A percentile compares a stretch with the other conserved stretches of the same genome.
These are phyloP conservation scores for Emydocephalus ijimae DNA, from an alignment of 2,113 vertebrate species.

Conservation along the genomic window DNA sequence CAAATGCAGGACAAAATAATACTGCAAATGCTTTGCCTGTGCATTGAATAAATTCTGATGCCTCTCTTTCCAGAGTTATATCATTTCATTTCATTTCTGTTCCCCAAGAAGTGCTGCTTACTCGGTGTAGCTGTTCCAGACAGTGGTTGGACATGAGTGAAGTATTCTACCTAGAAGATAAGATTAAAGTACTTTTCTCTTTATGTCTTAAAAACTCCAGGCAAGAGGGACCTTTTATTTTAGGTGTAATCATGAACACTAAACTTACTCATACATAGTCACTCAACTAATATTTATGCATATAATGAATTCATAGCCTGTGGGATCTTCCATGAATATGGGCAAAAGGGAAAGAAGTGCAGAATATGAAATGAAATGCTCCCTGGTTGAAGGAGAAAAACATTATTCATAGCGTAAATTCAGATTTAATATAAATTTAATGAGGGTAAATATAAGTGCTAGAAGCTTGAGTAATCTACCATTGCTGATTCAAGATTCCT, in stretches of 20 bases:
- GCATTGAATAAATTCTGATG: neutral
- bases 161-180: neutral
- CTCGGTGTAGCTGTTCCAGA: neutral
- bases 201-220: neutral
- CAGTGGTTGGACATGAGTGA: neutral
- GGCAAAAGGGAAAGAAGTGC: conserved; percentile 33
- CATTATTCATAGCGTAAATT: conserved; percentile 37
- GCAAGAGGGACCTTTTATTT: neutral
- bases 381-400: conserved; percentile 1
- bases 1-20: neutral
- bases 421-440: conserved; percentile 36
- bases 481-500: neutral
- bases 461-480: neutral
- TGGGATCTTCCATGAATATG: conserved; percentile 30
- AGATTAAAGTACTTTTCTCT: neutral
- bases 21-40: neutral
- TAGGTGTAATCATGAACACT: conserved; percentile 33
- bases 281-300: conserved; percentile 20
- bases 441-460: conserved; percentile 17
- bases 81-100: neutral
- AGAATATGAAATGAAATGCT: conserved; percentile 41
- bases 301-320: conserved; percentile 28
- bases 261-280: conserved; percentile 18
- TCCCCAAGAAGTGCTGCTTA: neutral
- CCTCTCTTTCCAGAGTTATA: neutral